Evolutionary conservation across 2,888 invertebrate genomes (phyloP).

Genomic region (Zaprionus lineosus): DNA sequence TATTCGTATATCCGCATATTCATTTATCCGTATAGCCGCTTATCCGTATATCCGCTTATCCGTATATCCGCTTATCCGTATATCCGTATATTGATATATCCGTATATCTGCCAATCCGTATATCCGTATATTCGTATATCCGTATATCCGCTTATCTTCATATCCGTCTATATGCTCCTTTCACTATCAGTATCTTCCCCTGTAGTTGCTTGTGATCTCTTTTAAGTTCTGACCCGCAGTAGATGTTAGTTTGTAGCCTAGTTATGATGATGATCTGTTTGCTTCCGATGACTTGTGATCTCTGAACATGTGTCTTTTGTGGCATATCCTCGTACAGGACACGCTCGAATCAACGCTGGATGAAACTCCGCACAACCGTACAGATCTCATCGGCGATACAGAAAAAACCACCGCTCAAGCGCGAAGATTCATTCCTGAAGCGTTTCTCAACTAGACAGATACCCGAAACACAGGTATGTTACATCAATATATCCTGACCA

Average conservation of each 20-base stretch:
- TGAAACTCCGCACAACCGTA: slow-evolving; percentile 96
- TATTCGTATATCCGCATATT: too few relatives aligned
- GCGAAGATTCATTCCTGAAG: slow-evolving; percentile 96
- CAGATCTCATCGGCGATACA: slow-evolving; percentile 95
- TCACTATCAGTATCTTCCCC: not conserved
- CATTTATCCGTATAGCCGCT: too few relatives aligned
- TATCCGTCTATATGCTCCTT: not conserved
- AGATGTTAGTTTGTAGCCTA: slow-evolving; percentile 30
- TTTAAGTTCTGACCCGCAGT: slow-evolving; percentile 36
- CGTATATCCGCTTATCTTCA: slow-evolving; percentile 4
- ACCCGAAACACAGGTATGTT: slow-evolving; percentile 90
- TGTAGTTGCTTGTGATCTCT: slow-evolving; percentile 45
- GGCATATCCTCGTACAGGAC: slow-evolving; percentile 85
- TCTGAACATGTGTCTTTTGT: slow-evolving; percentile 41
- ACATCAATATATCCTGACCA: slow-evolving; percentile 58
- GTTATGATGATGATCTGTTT: not conserved
- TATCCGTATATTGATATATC: too few relatives aligned
- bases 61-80: too few relatives aligned
- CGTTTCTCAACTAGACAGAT: slow-evolving; percentile 96
- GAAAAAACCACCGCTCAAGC: slow-evolving; percentile 94
- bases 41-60: too few relatives aligned
- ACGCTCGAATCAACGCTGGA: slow-evolving; percentile 97
- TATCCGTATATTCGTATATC: too few relatives aligned
- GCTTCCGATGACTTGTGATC: slow-evolving; percentile 29
- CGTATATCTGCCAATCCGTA: too few relatives aligned